These are phyloP conservation scores for Margarornis squamiger DNA, from an alignment of 2,797 vertebrate genomes.

Conservation along the genomic window DNA sequence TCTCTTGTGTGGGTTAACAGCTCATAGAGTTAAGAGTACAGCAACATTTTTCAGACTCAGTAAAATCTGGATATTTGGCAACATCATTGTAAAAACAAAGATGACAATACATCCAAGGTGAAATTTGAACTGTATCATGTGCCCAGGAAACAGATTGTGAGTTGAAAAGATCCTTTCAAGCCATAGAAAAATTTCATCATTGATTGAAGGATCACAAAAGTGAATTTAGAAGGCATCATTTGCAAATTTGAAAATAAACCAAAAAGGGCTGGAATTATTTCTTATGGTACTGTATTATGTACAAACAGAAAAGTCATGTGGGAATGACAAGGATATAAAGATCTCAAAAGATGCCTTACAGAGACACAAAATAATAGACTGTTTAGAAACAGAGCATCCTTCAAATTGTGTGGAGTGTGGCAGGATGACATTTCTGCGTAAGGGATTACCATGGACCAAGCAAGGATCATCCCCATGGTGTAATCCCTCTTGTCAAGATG, in stretches of 20 bases:
- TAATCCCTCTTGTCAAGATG: not conserved
- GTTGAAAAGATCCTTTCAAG: not conserved
- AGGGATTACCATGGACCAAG: rapidly evolving
- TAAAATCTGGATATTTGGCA: not conserved
- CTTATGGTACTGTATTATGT: not conserved
- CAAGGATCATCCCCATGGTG: not conserved
- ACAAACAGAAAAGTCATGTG: not conserved
- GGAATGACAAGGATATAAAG: not conserved
- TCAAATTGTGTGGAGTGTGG: not conserved
- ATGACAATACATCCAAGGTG: not conserved
- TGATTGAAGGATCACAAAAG: not conserved
- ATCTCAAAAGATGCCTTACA: not conserved
- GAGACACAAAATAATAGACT: not conserved
- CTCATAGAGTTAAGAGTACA: not conserved
- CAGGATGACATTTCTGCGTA: rapidly evolving
- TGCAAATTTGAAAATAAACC: not conserved
- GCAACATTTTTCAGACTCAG: not conserved
- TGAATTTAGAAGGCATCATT: not conserved
- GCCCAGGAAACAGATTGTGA: not conserved
- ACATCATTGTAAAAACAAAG: not conserved
- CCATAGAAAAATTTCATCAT: not conserved
- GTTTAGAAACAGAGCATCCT: not conserved
- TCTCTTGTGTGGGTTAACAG: not conserved
- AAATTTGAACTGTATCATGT: not conserved
- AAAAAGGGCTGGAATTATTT: not conserved